Evolutionary conservation across 2,888 invertebrate species (phyloP), one percentile per base, ranked within the genome.

Genomic region (Eupithecia exiguata): DNA sequence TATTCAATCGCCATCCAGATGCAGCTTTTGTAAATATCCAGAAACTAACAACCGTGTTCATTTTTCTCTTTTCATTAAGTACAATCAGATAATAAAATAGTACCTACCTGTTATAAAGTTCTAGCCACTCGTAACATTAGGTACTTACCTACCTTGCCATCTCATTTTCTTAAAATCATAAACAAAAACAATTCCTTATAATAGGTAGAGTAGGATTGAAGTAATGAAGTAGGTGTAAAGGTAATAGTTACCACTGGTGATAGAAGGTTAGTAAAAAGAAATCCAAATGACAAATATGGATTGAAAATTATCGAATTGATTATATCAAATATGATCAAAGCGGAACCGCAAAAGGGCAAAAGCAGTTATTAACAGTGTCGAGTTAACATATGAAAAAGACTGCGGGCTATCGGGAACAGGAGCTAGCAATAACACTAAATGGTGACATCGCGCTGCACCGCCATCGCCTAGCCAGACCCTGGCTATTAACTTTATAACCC

Each of bases 401-500:
- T 30, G 30, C 16, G 14, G 61, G 61, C 25, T 61, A 53, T 53
- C 10, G 61, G 58, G 14, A 30, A 21, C 61, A 61, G 61, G 30
- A 30, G 30, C 61, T 61, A 6, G 16, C 2, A 30, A 30, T 16
- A 61, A 61, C 61, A 14, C 16, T 30, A 30, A 61, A 30, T 14
- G 53, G 61, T 30, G n/a, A n/a, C n/a, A n/a, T n/a, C n/a, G n/a
- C n/a, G n/a, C n/a, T n/a, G 30, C 30, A 3, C 4, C 30, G 30
- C 2, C 46, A n/a, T 18, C 61, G 30, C 53, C 61, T 61, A 61
- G 61, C 36, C n/a, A n/a, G 65, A 5, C n/a, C 61, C 21, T 18
- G 65, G 25, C 61, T 58, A 69, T 74, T 69, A 58, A 68, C 46
- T 53, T 71, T 71, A 74, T 62, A n/a, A 38, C 58, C 36, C 71